phyloP scores from a whole-genome alignment of 2,888 invertebrate genomes.

The Ochropleura plecta region DNA sequence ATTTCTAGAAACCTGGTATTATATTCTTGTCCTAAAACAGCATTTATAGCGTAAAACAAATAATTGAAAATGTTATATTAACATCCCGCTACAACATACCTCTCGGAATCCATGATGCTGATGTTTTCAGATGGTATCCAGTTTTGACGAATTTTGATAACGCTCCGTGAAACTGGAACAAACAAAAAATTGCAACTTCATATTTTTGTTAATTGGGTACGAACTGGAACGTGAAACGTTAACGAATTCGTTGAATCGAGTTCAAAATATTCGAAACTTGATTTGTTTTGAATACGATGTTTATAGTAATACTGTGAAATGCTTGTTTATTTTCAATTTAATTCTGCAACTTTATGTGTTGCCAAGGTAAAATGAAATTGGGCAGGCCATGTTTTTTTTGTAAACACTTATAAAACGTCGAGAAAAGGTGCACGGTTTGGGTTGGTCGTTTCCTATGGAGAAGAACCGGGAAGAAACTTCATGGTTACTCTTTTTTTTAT shows the following conservation, averaged over 20 bases:
- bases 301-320: background rate
- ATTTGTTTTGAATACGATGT: conserved; percentile 18
- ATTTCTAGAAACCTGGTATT: background rate
- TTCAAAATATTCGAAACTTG: conserved; percentile 18
- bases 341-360: background rate
- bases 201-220: conserved; percentile 65
- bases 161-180: conserved; percentile 69
- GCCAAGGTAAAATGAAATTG: too few species aligned
- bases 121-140: conserved; percentile 76
- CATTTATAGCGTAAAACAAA: background rate
- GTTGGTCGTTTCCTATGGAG: too few species aligned
- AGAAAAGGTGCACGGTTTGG: too few species aligned
- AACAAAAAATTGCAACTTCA: conserved; percentile 56
- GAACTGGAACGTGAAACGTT: conserved; percentile 41
- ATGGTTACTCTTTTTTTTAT: too few species aligned
- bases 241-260: conserved; percentile 20
- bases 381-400: too few species aligned
- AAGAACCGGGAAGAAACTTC: too few species aligned
- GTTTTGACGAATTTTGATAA: conserved; percentile 72
- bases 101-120: conserved; percentile 85
- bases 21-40: conserved; percentile 3
- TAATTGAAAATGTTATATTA: conserved; percentile 1
- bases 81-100: conserved; percentile 70
- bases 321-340: background rate
- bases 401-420: too few species aligned